phyloP scores from a whole-genome alignment of 2,888 invertebrate species.

The Belgica antarctica region DNA sequence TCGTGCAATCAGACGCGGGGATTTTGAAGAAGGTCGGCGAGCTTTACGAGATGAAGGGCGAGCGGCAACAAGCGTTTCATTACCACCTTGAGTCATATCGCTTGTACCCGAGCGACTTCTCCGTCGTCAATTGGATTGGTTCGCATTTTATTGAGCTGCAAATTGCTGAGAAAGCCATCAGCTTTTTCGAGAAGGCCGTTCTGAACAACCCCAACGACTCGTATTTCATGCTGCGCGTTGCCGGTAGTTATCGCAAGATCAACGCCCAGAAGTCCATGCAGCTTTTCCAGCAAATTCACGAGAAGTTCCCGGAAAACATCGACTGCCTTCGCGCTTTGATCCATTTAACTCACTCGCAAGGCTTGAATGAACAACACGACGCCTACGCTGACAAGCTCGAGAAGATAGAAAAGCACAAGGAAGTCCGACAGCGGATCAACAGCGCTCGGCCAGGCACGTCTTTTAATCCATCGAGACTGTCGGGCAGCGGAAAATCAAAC shows the following conservation, averaged over 20 bases:
- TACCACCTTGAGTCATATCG: slow-evolving; percentile 54
- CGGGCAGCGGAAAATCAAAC: slow-evolving; percentile 34
- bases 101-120: slow-evolving; percentile 53
- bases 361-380: slow-evolving; percentile 78
- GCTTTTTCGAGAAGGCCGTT: slow-evolving; percentile 78
- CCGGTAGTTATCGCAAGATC: slow-evolving; percentile 77
- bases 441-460: slow-evolving; percentile 45
- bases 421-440: slow-evolving; percentile 50
- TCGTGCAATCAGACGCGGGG: slow-evolving; percentile 85
- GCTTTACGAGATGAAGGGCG: slow-evolving; percentile 85
- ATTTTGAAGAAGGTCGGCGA: slow-evolving; percentile 86
- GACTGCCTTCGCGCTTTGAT: slow-evolving; percentile 76
- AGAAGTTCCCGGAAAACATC: slow-evolving; percentile 89
- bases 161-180: slow-evolving; percentile 80
- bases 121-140: slow-evolving; percentile 82
- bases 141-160: slow-evolving; percentile 86
- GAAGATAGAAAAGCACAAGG: slow-evolving; percentile 58
- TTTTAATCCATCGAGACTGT: neutral
- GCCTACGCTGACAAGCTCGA: slow-evolving; percentile 82
- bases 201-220: slow-evolving; percentile 74
- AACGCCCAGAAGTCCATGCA: slow-evolving; percentile 58
- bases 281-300: slow-evolving; percentile 62
- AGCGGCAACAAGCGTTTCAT: slow-evolving; percentile 76
- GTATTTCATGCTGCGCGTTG: slow-evolving; percentile 82
- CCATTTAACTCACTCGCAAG: slow-evolving; percentile 61